Evolutionary conservation across 1,140 invertebrate genomes (phyloP).

Genomic region (Listronotus oregonensis): DNA sequence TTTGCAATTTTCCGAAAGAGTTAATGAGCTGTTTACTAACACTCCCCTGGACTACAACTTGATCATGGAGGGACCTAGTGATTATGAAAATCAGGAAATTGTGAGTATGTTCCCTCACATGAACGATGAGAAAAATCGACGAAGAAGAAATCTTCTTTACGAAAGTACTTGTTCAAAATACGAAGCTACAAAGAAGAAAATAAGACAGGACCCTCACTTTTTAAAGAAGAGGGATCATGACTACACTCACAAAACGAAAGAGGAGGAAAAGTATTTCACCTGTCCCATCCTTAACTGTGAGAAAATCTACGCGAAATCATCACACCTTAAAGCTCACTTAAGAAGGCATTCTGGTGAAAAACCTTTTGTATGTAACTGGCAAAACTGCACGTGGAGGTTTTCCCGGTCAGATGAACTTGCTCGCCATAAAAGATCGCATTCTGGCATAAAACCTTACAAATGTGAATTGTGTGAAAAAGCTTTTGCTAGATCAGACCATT

Average conservation of each 20-base stretch:
- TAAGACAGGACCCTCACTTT: conserved; percentile 19
- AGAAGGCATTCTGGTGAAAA: conserved; percentile 94
- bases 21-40: conserved; percentile 34
- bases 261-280: conserved; percentile 57
- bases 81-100: conserved; percentile 36
- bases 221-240: conserved; percentile 44
- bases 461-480: conserved; percentile 83
- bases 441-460: conserved; percentile 84
- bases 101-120: conserved; percentile 53
- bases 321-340: conserved; percentile 92
- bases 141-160: conserved; percentile 49
- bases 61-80: conserved; percentile 15
- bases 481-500: conserved; percentile 88
- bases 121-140: conserved; percentile 50
- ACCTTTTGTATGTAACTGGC: conserved; percentile 89
- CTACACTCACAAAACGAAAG: conserved; percentile 47
- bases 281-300: conserved; percentile 66
- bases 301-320: conserved; percentile 89
- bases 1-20: conserved; percentile 24
- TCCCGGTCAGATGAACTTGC: conserved; percentile 92
- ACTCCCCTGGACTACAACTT: conserved; percentile 30
- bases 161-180: conserved; percentile 42
- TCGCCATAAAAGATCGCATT: conserved; percentile 79
- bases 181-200: conserved; percentile 23
- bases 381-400: conserved; percentile 92